Percentiles rank a stretch among this genome's conserved stretches.
Evolutionary conservation across 2,888 invertebrate species (phyloP).

Genomic region (Polyommatus icarus): DNA sequence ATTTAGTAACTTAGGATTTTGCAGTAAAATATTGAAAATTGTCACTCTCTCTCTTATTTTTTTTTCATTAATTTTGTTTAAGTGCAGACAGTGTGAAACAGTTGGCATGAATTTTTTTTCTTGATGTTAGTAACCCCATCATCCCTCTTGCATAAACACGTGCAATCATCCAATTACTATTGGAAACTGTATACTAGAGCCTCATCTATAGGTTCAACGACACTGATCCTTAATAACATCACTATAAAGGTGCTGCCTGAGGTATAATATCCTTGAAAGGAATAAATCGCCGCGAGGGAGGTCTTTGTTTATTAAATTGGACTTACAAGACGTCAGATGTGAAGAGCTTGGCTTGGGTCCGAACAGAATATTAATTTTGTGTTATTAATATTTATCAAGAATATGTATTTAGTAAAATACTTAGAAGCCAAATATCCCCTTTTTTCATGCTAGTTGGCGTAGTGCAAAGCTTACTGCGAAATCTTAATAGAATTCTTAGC

Average conservation of each 20-base stretch:
- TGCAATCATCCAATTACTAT: not conserved
- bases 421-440: not conserved
- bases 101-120: too few relatives aligned
- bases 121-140: not conserved
- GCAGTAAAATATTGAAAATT: too few relatives aligned
- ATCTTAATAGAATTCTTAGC: too few relatives aligned
- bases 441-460: too few relatives aligned
- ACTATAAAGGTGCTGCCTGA: not conserved
- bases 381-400: not conserved
- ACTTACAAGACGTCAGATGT: not conserved
- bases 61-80: too few relatives aligned
- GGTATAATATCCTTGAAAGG: not conserved
- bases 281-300: not conserved
- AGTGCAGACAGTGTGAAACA: too few relatives aligned
- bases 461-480: too few relatives aligned
- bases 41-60: too few relatives aligned
- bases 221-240: not conserved
- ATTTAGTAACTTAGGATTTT: too few relatives aligned
- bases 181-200: not conserved
- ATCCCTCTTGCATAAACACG: not conserved
- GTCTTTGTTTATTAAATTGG: conserved; percentile 13
- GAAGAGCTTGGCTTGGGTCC: not conserved
- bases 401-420: not conserved
- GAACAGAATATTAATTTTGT: not conserved
- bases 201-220: not conserved